These are phyloP conservation scores for Isichthys henryi DNA, from an alignment of 2,113 vertebrate genomes.

Conservation along the genomic window DNA sequence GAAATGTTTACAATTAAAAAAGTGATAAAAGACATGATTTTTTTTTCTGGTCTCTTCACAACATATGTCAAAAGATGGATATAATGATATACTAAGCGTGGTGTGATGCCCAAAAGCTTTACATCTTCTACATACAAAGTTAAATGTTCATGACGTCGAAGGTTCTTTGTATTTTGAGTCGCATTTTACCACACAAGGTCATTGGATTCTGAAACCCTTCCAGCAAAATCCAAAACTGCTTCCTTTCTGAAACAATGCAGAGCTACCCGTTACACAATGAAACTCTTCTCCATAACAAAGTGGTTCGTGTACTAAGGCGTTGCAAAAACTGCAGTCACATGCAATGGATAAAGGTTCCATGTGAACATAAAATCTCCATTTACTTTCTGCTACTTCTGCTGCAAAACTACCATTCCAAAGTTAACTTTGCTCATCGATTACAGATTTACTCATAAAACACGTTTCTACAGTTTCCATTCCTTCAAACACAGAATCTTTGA, in stretches of 20 bases:
- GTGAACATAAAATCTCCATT: constrained; percentile 24
- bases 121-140: not conserved
- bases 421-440: constrained; percentile 27
- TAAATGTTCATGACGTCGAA: not conserved
- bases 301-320: not conserved
- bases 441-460: constrained; percentile 31
- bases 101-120: not conserved
- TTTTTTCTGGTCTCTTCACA: not conserved
- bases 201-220: not conserved
- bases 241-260: not conserved
- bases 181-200: not conserved
- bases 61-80: not conserved
- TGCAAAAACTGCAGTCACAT: not conserved
- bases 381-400: constrained; percentile 26
- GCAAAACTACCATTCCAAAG: constrained; percentile 26
- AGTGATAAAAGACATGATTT: not conserved
- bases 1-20: not conserved
- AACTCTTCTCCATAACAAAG: not conserved
- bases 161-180: not conserved
- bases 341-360: not conserved
- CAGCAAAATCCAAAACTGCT: not conserved
- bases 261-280: no score
- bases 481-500: not conserved
- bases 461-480: not conserved
- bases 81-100: not conserved